Base-by-base conservation (phyloP, 2,888 invertebrate genomes). In the Noctuana brunneofusca region DNA sequence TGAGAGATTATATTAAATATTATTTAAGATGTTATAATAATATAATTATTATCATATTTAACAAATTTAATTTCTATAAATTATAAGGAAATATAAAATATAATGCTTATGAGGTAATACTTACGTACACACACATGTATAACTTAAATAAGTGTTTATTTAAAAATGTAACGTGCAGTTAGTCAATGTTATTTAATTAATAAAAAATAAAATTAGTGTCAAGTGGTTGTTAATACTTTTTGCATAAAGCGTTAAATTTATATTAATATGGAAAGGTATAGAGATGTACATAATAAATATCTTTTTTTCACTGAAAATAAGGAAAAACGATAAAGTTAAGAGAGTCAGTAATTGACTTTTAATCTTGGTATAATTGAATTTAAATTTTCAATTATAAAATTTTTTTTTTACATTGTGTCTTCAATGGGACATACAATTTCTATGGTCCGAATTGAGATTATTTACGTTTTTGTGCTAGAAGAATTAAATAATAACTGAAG, bases 171-270 rank as follows among this genome's bases (percentile, higher is more conserved):
- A 12, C 20, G 20, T 46, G 46, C 46, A 20, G 20, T 46, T 46
- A 18, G n/a, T 6, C 4, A 5, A 14, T 14, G 0, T 38, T n/a
- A 32, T 20, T 22, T 1, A n/a, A 22, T 9, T 22, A 48, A 12
- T 46, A 20, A 22, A 22, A 48, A 22, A 9, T n/a, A 22, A 22
- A 22, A 22, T 24, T 24, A 22, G 22, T 22, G 2, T 46, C 20
- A 20, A 9, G 12, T 14, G 16, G 46, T 48, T 48, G 46, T 48
- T 48, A 48, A n/a, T 5, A 46, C 24, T 24, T 24, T 5, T 49
- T 24, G 48, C 48, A 12, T 8, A 49, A 22, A 49, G 48, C 48
- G 14, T 20, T 49, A n/a, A 24, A 49, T 48, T 38, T 41, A 41
- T 41, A 41, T 32, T 32, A 32, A 12, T 32, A 9, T 27, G 0